Base-by-base conservation (phyloP, 2,113 vertebrate species). In the Willisornis vidua region DNA sequence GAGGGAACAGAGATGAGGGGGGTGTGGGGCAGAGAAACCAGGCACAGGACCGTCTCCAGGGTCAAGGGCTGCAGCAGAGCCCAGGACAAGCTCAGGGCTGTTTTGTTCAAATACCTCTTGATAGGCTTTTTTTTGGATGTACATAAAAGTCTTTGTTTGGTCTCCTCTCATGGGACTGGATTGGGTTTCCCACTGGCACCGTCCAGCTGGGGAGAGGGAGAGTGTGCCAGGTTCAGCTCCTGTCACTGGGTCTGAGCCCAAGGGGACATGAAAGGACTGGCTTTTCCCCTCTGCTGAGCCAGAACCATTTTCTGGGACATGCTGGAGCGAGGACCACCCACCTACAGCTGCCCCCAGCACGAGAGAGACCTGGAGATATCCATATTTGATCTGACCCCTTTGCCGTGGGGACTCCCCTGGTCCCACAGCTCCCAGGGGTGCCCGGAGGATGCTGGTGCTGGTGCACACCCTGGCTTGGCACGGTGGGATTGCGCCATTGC, bases 161-260 rank as follows among this genome's bases (percentile, higher is more conserved):
- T 86, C 80, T 73, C 80, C 80, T 89, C 46, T 80, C 3, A 7
- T 7, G 15, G 54, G 63, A 52, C 61, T 29, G 73, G 95, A 74
- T 93, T 93, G 93, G 62, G 84, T 97, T 98, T 97, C 97, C 87
- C 18, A 1, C 67, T 92, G 96, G 91, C 94, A 62, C 71, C 2
- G 5, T 3, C 55, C 72, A 75, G 55, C 57, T 71, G 14, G 4
- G 58, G 7, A 14, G 68, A 72, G 46, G 67, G 61, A 52, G 14
- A 61, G 10, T 0, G 1, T 90, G 90, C 87, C 96, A 72, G 76
- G 49, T 24, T 19, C 81, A 54, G 70, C 51, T 63, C n/a, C 26
- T 43, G 16, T 91, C 78, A 17, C 31, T 57, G 41, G 73, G 46
- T 37, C 52, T 82, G 81, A 62, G 45, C 37, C 43, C 0, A 2